Evolutionary conservation across 2,888 invertebrate genomes (phyloP).

Genomic region (Cecidostiba fungosa): DNA sequence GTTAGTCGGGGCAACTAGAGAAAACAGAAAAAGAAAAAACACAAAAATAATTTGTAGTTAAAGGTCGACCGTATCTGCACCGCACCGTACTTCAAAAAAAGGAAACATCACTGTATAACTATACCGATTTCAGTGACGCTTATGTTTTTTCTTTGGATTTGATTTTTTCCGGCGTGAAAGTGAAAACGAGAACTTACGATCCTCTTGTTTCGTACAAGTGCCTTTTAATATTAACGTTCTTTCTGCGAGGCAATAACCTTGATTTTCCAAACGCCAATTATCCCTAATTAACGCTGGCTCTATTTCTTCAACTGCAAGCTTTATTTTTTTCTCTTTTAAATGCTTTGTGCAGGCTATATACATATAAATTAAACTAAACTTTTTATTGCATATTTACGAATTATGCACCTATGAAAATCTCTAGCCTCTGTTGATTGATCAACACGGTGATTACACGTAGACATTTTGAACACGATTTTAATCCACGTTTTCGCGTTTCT

Average conservation of each 20-base stretch:
- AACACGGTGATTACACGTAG: conserved; percentile 25
- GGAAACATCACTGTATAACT: conserved; percentile 64
- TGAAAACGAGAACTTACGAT: conserved; percentile 64
- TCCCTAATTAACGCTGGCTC: conserved; percentile 62
- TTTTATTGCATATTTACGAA: conserved; percentile 44
- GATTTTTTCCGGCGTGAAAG: conserved; percentile 62
- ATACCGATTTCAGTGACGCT: conserved; percentile 69
- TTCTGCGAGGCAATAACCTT: conserved; percentile 70
- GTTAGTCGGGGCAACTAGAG: conserved; percentile 72
- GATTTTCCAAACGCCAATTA: conserved; percentile 58
- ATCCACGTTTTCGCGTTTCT: conserved; percentile 31
- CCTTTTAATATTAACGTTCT: conserved; percentile 76
- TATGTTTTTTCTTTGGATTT: conserved; percentile 64
- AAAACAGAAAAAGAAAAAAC: conserved; percentile 65
- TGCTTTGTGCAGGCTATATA: conserved; percentile 61
- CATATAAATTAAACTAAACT: conserved; percentile 36
- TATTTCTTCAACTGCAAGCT: conserved; percentile 64
- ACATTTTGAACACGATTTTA: conserved; percentile 34
- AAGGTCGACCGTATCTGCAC: conserved; percentile 72
- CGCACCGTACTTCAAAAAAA: conserved; percentile 68
- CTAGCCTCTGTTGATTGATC: conserved; percentile 47
- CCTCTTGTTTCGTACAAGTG: conserved; percentile 77
- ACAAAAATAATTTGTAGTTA: conserved; percentile 66
- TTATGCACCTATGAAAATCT: conserved; percentile 59
- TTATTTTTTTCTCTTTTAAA: conserved; percentile 53